Evolutionary conservation across 1,140 invertebrate genomes (phyloP).

Genomic region (Penaeus indicus): DNA sequence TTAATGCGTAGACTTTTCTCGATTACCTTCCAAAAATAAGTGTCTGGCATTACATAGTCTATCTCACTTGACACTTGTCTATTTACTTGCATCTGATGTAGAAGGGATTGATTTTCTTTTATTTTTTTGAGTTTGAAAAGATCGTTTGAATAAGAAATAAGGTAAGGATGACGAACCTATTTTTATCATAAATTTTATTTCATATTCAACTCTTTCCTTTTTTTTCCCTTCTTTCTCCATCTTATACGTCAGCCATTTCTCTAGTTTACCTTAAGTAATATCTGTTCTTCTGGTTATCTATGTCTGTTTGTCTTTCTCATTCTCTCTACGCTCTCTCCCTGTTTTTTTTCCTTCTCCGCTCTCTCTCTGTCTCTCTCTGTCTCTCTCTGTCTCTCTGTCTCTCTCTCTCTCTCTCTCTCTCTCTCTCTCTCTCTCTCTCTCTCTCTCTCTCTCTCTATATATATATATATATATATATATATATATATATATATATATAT

Average conservation of each 20-base stretch:
- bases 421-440: slow-evolving; percentile 17
- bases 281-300: background rate
- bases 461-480: background rate
- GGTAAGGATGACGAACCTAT: background rate
- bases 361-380: slow-evolving; percentile 7
- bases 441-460: slow-evolving; percentile 17
- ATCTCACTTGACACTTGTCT: no score
- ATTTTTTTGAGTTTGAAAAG: no score
- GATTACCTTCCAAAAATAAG: no score
- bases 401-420: background rate
- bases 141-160: background rate
- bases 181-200: slow-evolving; percentile 5
- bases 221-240: background rate
- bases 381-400: background rate
- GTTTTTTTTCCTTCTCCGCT: background rate
- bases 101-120: no score
- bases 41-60: no score
- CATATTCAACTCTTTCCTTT: background rate
- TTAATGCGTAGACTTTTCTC: no score
- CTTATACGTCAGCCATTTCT: slow-evolving; percentile 1
- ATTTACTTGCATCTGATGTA: no score
- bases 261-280: background rate
- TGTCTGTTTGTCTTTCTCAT: slow-evolving; percentile 5
- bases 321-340: background rate
- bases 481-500: slow-evolving; percentile 10